Base-by-base conservation (phyloP, 2,113 vertebrate species). In the Labeo rohita region DNA sequence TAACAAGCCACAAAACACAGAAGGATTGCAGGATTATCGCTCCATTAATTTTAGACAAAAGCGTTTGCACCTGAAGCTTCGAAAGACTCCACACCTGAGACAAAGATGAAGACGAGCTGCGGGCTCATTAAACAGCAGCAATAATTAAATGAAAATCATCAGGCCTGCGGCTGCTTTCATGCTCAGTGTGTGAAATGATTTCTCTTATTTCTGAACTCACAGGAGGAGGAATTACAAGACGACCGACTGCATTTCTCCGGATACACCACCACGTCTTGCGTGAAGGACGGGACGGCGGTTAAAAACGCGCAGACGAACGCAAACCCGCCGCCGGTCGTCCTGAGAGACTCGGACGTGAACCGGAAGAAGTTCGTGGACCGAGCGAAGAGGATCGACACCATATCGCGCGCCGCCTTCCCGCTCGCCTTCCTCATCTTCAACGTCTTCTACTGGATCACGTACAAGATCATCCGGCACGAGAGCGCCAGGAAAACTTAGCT, bases 401-500 rank as follows among this genome's bases (percentile, higher is more conserved):
- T 99, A 93, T 99, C 98, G 56, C 95, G 98, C 76, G 98, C 98
- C 56, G 98, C 97, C 1, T 99, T 99, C 91, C 98, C 98, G 3
- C 86, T 99, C 89, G 98, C 97, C 72, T 99, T 99, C 94, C 97
- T 99, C 90, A 99, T 98, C 92, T 99, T 99, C 94, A 99, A 99
- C 90, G 95, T 99, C 94, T 99, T 99, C 94, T 99, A 99, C 94
- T 99, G 98, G 98, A 97, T 99, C 91, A 99, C 98, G 34, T 99
- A 99, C 91, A 99, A 99, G 95, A 99, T 99, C 93, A 98, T 99
- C 94, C 92, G 98, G 87, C 96, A 99, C 75, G 98, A 99, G 93
- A 96, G 97, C 94, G 94, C 97, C 85, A 94, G 96, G 92, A 95
- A 96, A 92, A 54, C 7, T 28, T 28, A 28, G 28, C 28, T 28